Evolutionary conservation across 2,888 invertebrate species (phyloP).

Genomic region (Rhagium mordax): DNA sequence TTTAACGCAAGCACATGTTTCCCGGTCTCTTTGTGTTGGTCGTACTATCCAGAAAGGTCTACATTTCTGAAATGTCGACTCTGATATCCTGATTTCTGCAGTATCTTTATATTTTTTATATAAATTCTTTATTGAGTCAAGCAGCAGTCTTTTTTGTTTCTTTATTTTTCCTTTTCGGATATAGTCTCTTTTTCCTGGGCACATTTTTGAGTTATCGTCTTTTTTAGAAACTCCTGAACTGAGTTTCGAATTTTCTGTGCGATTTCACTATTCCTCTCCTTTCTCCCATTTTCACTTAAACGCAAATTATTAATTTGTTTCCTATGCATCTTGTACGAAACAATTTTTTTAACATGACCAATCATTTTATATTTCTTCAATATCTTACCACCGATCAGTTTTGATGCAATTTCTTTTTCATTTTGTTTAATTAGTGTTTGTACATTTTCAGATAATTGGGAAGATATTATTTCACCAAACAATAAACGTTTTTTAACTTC

Average conservation of each 20-base stretch:
- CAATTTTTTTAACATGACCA: neutral
- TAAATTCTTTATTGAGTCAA: conserved; percentile 18
- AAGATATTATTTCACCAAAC: neutral
- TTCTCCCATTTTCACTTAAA: conserved; percentile 1
- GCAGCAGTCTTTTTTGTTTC: conserved; percentile 31
- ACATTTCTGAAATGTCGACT: conserved; percentile 26
- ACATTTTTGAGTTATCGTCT: conserved; percentile 11
- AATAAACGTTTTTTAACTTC: neutral
- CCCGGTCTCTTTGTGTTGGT: conserved; percentile 25
- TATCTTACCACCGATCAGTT: neutral
- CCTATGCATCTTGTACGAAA: conserved; percentile 1
- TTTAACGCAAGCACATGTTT: conserved; percentile 31
- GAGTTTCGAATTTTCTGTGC: conserved; percentile 1
- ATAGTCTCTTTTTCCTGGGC: conserved; percentile 26
- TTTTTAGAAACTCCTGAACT: conserved; percentile 7
- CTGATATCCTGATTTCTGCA: conserved; percentile 13
- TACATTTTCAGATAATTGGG: neutral
- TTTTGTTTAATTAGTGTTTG: neutral
- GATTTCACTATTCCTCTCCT: neutral
- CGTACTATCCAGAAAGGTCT: conserved; percentile 32
- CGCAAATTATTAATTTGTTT: conserved; percentile 1
- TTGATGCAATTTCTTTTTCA: conserved; percentile 5
- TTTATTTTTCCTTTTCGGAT: conserved; percentile 17
- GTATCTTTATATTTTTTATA: conserved; percentile 18
- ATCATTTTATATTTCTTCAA: neutral